A percentile compares a stretch with the other conserved stretches of the same genome.
Evolutionary conservation across 1,140 invertebrate species (phyloP).

Genomic region (Limonius californicus): DNA sequence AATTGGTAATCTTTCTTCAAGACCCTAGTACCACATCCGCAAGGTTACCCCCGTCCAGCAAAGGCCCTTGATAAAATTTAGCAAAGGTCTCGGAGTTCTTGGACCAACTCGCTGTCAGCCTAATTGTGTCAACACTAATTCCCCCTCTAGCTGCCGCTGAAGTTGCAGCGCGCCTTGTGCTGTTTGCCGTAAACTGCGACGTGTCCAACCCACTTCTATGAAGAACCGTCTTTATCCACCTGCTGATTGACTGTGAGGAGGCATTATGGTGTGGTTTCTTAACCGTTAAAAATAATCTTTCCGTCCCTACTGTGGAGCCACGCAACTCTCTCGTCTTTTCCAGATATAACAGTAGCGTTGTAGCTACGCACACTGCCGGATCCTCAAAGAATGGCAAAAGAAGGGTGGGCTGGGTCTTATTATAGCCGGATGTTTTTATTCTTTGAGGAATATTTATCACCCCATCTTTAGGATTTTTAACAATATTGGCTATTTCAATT

Average conservation of each 20-base stretch:
- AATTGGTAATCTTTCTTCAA: too few relatives aligned
- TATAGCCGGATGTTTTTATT: constrained; percentile 20
- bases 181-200: constrained; percentile 22
- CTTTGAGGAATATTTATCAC: constrained; percentile 16
- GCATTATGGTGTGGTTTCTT: constrained; percentile 24
- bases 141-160: constrained; percentile 20
- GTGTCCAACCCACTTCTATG: constrained; percentile 29
- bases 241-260: constrained; percentile 28
- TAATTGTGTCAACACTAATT: not conserved
- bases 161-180: constrained; percentile 20
- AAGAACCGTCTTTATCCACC: constrained; percentile 30
- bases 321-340: too few relatives aligned
- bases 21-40: too few relatives aligned
- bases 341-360: constrained; percentile 11
- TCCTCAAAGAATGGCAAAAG: constrained; percentile 19
- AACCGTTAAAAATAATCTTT: constrained; percentile 17
- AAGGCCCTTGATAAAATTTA: not conserved
- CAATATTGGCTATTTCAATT: not conserved
- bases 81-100: not conserved
- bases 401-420: constrained; percentile 13
- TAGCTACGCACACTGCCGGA: constrained; percentile 17
- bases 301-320: too few relatives aligned
- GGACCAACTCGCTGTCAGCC: not conserved
- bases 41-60: too few relatives aligned
- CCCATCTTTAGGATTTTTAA: too few relatives aligned